Percentiles rank a stretch among this genome's conserved stretches.
Conservation (phyloP, 1,140 invertebrate genomes). For the Macrosteles quadrilineatus region DNA sequence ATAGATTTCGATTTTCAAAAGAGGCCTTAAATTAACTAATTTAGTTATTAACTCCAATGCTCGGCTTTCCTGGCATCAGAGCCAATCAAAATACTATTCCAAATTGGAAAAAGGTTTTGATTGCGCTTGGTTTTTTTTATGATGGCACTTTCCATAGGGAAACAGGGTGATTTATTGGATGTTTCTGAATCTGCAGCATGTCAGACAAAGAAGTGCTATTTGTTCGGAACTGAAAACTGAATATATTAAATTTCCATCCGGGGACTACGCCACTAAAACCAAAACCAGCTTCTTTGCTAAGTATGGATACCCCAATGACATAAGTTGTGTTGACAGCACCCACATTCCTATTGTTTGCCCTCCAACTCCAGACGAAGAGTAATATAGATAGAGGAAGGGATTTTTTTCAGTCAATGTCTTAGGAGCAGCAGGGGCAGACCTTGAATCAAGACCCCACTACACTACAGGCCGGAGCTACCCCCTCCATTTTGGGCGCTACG, state of each 20-base stretch:
- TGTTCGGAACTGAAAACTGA: slow-evolving; percentile 5
- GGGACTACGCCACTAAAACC: slow-evolving; percentile 6
- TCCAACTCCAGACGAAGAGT: slow-evolving; percentile 8
- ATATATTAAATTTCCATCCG: slow-evolving; percentile 22
- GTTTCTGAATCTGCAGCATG: background rate
- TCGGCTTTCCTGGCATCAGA: background rate
- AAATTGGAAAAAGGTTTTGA: slow-evolving; percentile 19
- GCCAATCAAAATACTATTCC: background rate
- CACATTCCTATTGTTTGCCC: slow-evolving; percentile 16
- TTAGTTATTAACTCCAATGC: background rate
- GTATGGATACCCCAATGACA: slow-evolving; percentile 5
- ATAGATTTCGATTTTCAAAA: slow-evolving; percentile 14
- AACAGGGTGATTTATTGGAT: slow-evolving; percentile 10
- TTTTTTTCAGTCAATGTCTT: slow-evolving; percentile 8
- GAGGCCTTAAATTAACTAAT: slow-evolving; percentile 16
- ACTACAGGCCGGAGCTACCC: no score
- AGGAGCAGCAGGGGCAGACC: slow-evolving; percentile 18
- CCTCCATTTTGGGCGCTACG: no score
- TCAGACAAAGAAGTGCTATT: slow-evolving; percentile 10
- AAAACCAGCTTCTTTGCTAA: slow-evolving; percentile 11
- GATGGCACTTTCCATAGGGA: slow-evolving; percentile 9
- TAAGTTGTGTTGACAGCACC: slow-evolving; percentile 4
- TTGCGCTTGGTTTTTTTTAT: slow-evolving; percentile 19
- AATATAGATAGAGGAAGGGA: slow-evolving; percentile 12
- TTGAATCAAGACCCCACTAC: no score